Base-by-base conservation (phyloP, 2,797 vertebrate species). In the Acipenser ruthenus region DNA sequence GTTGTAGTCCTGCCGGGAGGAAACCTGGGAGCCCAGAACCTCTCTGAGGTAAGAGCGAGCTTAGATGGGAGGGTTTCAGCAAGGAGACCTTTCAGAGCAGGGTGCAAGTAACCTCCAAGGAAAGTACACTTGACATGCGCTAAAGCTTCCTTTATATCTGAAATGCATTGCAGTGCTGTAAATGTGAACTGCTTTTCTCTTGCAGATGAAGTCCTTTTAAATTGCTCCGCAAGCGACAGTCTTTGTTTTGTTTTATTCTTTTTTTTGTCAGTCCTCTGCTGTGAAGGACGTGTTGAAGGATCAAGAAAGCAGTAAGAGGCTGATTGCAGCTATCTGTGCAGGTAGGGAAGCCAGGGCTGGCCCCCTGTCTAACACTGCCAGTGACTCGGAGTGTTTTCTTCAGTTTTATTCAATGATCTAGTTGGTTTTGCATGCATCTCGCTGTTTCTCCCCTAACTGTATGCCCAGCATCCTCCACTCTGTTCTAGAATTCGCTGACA, bases 271-370 rank as follows among this genome's bases (percentile, higher is more conserved):
- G 97, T 98, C 95, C 60, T 67, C 90, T 63, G 85, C 80, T 61
- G 97, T 99, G 83, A 97, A 93, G 75, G 92, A 95, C 52, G 73
- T 99, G 72, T 78, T 99, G 79, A 92, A 92, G 77, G 95, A 95
- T 56, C 97, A 99, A 78, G 94, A 96, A 70, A 81, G 77, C 80
- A 89, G 91, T 75, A 95, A 94, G 77, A 95, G 94, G 48, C 88
- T 99, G 76, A 99, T 99, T 63, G 97, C 96, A 50, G 97, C 97
- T 75, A 95, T 99, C 82, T 99, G 96, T 81, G 97, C 97, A 90
- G 97, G 97, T 99, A 84, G 69, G 62, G 60, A 62, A 55, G 53
- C 2, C 3, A 3, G n/a, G n/a, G 3, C n/a, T 55, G 53, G 69
- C 66, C 63, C 47, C 68, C 64, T 12, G 7, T 49, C 49, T 2